Evolutionary conservation across 1,140 invertebrate genomes (phyloP), one percentile per base, ranked within the genome.

Genomic region (Notospermus geniculatus): DNA sequence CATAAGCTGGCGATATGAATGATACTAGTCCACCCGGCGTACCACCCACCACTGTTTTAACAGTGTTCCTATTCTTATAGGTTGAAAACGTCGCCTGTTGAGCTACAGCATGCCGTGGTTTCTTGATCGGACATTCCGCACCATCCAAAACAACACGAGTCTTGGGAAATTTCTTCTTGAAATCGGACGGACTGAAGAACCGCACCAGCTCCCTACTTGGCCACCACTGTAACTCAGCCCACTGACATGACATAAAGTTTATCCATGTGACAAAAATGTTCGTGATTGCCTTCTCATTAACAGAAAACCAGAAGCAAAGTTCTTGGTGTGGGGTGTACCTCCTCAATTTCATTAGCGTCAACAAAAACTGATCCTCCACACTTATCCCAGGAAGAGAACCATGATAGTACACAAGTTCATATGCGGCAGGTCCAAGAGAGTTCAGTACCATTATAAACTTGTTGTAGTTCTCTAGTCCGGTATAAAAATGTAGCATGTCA

Each of bases 371-470:
- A 59, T 74, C 57, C 58, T 60, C 32, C 23, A 67, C 50, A 32
- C n/a, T 28, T 27, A 68, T n/a, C 27, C 19, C 41, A 19, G 56
- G 62, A 13, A 56, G 41, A 54, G 57, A 54, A n/a, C 50, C 60
- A 43, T 62, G 45, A 17, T 62, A 30, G 57, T 66, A 72, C 56
- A 66, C 66, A 50, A 73, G 54, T 55, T 89, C 85, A 74, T 59
- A 41, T 30, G 56, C 65, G 46, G 27, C 45, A 19, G 22, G 19
- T 15, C 65, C 66, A 11, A 64, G 63, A 30, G 29, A 58, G 15
- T 25, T 11, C 22, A 66, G 43, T 28, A 66, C 60, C 57, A 63
- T 55, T n/a, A 27, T 57, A 59, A 69, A 66, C 28, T 59, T 58
- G 28, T 29, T 25, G 32, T 64, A 61, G n/a, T 53, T 56, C 7